These are phyloP conservation scores for Spongilla lacustris DNA, from an alignment of 37 sponge, comb jelly and placozoan species.

Conservation along the genomic window DNA sequence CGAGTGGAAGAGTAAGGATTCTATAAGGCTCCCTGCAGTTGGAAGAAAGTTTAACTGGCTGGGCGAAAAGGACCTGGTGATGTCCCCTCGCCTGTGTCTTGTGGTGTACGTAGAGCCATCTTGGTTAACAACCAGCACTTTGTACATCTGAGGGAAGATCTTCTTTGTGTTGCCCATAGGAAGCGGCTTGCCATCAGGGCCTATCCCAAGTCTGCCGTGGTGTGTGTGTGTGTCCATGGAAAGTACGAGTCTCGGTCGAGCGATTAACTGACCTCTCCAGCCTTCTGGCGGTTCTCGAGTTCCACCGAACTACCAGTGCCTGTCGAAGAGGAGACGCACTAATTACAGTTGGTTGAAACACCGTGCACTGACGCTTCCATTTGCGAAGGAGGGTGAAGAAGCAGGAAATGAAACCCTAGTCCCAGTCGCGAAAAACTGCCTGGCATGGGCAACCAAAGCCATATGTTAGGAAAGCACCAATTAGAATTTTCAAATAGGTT, in stretches of 20 bases:
- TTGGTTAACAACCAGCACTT: slow-evolving; percentile 66
- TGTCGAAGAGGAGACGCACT: neutral
- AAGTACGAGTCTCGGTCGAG: neutral
- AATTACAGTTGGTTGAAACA: neutral
- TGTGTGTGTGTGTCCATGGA: neutral
- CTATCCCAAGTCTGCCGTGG: slow-evolving; percentile 54
- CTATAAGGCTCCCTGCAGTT: slow-evolving; percentile 41
- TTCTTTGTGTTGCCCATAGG: slow-evolving; percentile 61
- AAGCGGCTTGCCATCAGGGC: slow-evolving; percentile 77
- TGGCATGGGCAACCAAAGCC: neutral
- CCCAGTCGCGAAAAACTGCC: neutral
- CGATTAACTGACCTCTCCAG: neutral
- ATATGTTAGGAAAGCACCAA: neutral
- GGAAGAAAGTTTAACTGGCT: neutral
- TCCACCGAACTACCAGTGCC: neutral
- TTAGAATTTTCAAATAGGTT: neutral
- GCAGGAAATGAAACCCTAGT: neutral
- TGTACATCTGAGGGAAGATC: slow-evolving; percentile 68
- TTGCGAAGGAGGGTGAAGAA: neutral
- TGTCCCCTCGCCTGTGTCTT: slow-evolving; percentile 14
- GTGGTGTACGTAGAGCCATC: slow-evolving; percentile 83
- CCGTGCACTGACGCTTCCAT: neutral
- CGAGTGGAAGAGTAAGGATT: slow-evolving; percentile 74
- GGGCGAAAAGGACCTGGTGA: neutral
- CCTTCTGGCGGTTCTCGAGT: neutral